Conservation (phyloP, 1,140 invertebrate species). For the Hyphantria cunea region DNA sequence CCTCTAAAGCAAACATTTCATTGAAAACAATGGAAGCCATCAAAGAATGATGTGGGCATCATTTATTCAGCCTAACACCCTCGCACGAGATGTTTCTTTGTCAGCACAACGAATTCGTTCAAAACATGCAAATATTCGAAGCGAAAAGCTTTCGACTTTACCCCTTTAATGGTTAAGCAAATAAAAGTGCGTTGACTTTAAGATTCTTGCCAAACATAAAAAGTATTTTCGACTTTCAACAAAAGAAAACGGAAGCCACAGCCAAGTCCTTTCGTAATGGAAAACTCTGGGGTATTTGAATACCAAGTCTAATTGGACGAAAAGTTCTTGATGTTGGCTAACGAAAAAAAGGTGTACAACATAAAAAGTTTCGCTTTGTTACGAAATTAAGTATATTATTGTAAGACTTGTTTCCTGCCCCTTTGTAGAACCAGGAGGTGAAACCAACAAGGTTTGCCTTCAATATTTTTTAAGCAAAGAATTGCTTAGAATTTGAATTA, state of each 20-base stretch:
- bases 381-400: conserved; percentile 29
- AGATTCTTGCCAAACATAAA: conserved; percentile 29
- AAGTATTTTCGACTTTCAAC: conserved; percentile 24
- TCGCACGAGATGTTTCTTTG: conserved; percentile 26
- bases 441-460: neutral
- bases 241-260: conserved; percentile 24
- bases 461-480: conserved; percentile 1
- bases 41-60: conserved; percentile 24
- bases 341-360: conserved; percentile 30
- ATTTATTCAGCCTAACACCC: conserved; percentile 31
- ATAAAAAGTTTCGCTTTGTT: conserved; percentile 31
- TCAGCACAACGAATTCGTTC: conserved; percentile 23
- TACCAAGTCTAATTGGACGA: conserved; percentile 32
- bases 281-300: conserved; percentile 31
- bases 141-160: conserved; percentile 28
- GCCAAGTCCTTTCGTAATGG: conserved; percentile 27
- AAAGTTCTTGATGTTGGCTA: conserved; percentile 26
- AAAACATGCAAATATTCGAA: conserved; percentile 27
- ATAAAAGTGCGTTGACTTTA: conserved; percentile 27
- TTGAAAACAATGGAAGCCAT: conserved; percentile 30
- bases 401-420: conserved; percentile 11
- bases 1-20: conserved; percentile 28
- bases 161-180: conserved; percentile 33
- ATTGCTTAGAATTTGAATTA: neutral
- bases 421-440: conserved; percentile 8